Evolutionary conservation across 2,888 invertebrate species (phyloP).

Genomic region (Rhagophthalmus giganteus): DNA sequence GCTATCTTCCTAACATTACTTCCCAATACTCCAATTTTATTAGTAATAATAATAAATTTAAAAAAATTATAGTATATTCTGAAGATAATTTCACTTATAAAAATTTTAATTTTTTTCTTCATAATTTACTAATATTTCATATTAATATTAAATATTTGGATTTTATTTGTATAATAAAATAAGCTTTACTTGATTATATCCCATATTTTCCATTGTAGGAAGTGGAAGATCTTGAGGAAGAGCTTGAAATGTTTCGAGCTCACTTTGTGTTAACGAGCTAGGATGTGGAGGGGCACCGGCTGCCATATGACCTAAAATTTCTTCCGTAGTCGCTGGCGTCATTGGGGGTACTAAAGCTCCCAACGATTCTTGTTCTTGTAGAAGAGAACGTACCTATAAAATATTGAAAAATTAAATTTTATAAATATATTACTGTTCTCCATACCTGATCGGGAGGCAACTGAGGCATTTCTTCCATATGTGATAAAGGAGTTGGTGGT

Average conservation of each 20-base stretch:
- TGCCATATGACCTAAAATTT: slow-evolving; percentile 44
- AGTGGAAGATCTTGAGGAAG: slow-evolving; percentile 44
- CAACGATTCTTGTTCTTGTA: slow-evolving; percentile 52
- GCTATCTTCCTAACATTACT: too few species aligned
- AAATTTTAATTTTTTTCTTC: too few species aligned
- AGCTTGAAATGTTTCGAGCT: slow-evolving; percentile 36
- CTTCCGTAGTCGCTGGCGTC: slow-evolving; percentile 49
- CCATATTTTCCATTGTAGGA: slow-evolving; percentile 65
- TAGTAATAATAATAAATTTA: too few species aligned
- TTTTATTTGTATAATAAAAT: too few species aligned
- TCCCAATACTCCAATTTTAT: too few species aligned
- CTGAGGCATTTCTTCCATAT: slow-evolving; percentile 64
- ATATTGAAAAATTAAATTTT: not conserved
- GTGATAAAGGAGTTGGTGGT: slow-evolving; percentile 52
- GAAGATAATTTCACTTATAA: too few species aligned
- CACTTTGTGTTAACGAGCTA: slow-evolving; percentile 34
- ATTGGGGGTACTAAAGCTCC: slow-evolving; percentile 46
- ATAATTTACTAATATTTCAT: too few species aligned
- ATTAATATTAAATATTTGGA: slow-evolving; percentile 1
- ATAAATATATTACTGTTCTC: not conserved
- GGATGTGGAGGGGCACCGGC: slow-evolving; percentile 43
- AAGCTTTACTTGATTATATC: slow-evolving; percentile 61
- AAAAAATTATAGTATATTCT: too few species aligned
- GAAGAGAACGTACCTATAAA: slow-evolving; percentile 48
- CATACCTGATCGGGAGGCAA: slow-evolving; percentile 63